Base-by-base conservation (phyloP, 1,140 invertebrate species). In the Listronotus bonariensis region DNA sequence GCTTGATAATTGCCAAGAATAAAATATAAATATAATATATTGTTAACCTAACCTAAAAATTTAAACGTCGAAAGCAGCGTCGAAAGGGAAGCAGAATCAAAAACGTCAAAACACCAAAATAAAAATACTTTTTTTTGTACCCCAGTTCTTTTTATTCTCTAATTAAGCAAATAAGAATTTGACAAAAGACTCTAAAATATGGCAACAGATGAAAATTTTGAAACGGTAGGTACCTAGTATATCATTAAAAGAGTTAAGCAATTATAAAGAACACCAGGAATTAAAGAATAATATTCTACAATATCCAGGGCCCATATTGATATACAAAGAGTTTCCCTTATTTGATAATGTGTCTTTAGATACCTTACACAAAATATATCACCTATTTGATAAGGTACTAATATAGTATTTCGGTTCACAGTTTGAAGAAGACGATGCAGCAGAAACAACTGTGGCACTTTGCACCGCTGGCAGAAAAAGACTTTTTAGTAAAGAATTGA, bases 401-500 rank as follows among this genome's bases (percentile, higher is more conserved):
- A 45, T 49, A 20, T 49, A 18, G 42, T 58, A 42, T 26, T 73
- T 74, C 51, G 20, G 20, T 26, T 26, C 1, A 26, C 48, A 84
- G 81, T 81, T 79, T 72, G 82, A 83, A 63, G 88, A 90, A 75
- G 88, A 89, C 74, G 88, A 89, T 68, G 83, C 82, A 40, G 80
- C 82, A 2, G 87, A 88, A 69, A 82, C 86, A 46, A 82, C 85
- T 43, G 81, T 88, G 15, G 87, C 89, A 38, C 82, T 87, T 12
- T 72, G 72, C 45, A 77, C 72, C 12, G 85, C 88, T 49, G 92
- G 90, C 14, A 81, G 91, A 18, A 95, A 94, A 80, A 81, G 92
- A 51, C 76, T 95, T 1, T 96, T 96, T 69, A 93, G 92, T 36
- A 95, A 96, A 78, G 92, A 96, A 80, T 80, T 99, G 42, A 84